These are phyloP conservation scores for Oncorhynchus gorbuscha DNA, from an alignment of 2,113 vertebrate species.

Conservation along the genomic window DNA sequence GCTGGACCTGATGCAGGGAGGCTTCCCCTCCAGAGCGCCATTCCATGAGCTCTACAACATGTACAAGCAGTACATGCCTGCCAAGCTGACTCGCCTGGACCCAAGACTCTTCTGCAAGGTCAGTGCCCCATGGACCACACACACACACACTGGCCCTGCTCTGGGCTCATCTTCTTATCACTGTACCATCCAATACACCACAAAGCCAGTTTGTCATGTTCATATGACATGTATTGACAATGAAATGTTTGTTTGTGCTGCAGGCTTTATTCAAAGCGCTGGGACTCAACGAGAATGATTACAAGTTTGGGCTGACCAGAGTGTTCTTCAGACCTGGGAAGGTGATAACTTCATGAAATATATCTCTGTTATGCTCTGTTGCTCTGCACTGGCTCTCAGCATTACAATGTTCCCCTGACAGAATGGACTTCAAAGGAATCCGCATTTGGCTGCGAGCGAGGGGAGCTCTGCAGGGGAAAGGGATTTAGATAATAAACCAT, in stretches of 20 bases:
- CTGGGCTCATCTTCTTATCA: neutral
- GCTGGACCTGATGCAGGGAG: conserved; percentile 97
- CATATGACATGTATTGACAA: neutral
- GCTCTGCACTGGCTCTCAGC: neutral
- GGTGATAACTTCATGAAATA: conserved; percentile 71
- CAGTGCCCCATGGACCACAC: neutral
- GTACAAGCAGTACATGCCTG: conserved; percentile 96
- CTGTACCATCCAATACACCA: neutral
- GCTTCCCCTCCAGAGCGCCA: conserved; percentile 93
- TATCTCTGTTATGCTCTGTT: neutral
- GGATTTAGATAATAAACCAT: conserved; percentile 14
- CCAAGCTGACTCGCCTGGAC: conserved; percentile 89
- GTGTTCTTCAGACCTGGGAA: conserved; percentile 98
- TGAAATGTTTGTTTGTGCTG: conserved; percentile 24
- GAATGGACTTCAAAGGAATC: conserved; percentile 10
- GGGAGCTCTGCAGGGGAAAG: conserved; percentile 18
- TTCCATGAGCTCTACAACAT: conserved; percentile 99
- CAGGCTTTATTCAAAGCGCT: conserved; percentile 98
- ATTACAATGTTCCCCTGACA: conserved; percentile 1
- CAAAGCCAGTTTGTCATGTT: neutral
- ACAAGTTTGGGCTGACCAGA: conserved; percentile 96
- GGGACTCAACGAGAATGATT: conserved; percentile 94
- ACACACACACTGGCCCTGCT: neutral
- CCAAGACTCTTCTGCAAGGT: conserved; percentile 98
- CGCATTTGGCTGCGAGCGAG: conserved; percentile 23